These are phyloP conservation scores for Argya squamiceps DNA, from an alignment of 2,797 vertebrate genomes.

Conservation along the genomic window DNA sequence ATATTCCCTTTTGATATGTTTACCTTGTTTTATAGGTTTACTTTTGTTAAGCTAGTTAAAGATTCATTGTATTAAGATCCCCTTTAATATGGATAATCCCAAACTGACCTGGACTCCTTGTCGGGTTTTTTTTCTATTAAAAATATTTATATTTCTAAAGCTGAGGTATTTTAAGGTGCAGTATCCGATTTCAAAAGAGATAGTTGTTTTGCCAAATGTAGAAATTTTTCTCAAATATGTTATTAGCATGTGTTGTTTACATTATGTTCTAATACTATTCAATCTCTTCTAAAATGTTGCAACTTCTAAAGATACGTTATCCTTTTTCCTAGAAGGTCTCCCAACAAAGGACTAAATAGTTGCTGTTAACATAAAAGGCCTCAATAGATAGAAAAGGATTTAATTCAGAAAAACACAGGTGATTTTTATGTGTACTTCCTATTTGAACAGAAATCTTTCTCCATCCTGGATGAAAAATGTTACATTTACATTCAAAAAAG, in stretches of 20 bases:
- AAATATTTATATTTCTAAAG: conserved; percentile 83
- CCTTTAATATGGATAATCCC: conserved; percentile 80
- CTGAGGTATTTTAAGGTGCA: conserved; percentile 77
- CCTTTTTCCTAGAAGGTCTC: conserved; percentile 71
- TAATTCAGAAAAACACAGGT: neutral
- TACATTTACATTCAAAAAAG: neutral
- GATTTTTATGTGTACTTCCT: neutral
- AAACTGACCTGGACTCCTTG: conserved; percentile 76
- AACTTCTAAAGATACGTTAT: conserved; percentile 76
- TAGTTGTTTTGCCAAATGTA: conserved; percentile 78
- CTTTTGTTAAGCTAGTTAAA: conserved; percentile 86
- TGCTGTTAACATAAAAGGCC: conserved; percentile 29
- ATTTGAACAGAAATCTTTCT: neutral
- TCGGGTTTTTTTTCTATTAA: conserved; percentile 77
- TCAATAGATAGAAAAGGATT: conserved; percentile 14
- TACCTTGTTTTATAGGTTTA: conserved; percentile 90
- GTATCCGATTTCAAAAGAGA: conserved; percentile 76
- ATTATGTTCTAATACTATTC: conserved; percentile 73
- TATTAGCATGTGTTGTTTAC: conserved; percentile 76
- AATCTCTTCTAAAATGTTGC: conserved; percentile 69
- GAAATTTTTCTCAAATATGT: conserved; percentile 73
- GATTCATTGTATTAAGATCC: conserved; percentile 75
- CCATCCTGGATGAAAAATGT: neutral
- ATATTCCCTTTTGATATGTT: conserved; percentile 88
- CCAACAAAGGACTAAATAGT: conserved; percentile 58